Conservation (phyloP, 2,113 vertebrate genomes). For the Ailurus styani region DNA sequence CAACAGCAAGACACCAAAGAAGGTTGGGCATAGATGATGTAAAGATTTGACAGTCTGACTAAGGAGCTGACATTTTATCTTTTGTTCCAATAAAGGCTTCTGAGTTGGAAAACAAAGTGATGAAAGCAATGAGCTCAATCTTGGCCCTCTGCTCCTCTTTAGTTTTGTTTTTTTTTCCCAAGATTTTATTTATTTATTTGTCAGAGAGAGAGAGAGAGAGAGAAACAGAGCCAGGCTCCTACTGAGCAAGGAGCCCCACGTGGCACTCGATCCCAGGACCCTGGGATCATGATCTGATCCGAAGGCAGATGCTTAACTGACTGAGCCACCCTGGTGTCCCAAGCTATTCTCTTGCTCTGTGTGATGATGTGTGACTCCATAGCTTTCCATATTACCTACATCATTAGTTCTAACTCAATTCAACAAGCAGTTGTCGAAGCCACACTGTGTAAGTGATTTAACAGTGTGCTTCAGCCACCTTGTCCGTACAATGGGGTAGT, state of each 20-base stretch:
- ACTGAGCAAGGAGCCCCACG: no score
- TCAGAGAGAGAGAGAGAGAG: no score
- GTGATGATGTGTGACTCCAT: not conserved
- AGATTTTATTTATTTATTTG: no score
- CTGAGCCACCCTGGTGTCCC: no score
- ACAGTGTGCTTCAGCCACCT: not conserved
- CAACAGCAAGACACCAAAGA: not conserved
- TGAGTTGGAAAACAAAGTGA: conserved; percentile 17
- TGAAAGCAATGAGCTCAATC: not conserved
- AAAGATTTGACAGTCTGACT: not conserved
- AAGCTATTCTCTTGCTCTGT: not conserved
- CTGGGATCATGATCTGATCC: no score
- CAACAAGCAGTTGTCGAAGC: not conserved
- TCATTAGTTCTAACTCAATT: not conserved
- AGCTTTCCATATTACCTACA: not conserved
- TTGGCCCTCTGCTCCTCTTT: not conserved
- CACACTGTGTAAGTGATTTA: not conserved
- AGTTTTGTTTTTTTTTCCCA: not conserved
- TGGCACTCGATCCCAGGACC: no score
- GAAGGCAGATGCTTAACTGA: no score
- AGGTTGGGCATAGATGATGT: accelerated
- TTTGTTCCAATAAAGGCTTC: not conserved
- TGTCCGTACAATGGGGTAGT: not conserved
- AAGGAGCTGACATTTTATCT: not conserved
- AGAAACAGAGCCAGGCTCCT: no score